Conservation (phyloP, 1,140 invertebrate genomes). For the Micrasema minimum region DNA sequence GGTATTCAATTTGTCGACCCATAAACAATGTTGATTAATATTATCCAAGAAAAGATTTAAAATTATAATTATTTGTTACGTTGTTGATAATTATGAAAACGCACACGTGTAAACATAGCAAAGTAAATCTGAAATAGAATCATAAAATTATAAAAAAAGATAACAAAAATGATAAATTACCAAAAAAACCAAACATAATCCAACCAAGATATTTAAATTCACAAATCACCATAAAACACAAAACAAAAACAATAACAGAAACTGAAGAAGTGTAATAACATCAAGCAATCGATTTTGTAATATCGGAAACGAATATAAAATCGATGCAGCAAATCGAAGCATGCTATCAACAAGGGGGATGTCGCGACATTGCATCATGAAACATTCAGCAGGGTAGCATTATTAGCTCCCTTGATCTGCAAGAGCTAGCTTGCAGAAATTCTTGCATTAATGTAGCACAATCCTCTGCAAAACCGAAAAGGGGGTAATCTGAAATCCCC, state of each 20-base stretch:
- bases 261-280: not conserved
- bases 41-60: not conserved
- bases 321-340: conserved; percentile 9
- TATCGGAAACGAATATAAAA: no score
- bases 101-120: no score
- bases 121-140: conserved; percentile 5
- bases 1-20: no score
- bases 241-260: not conserved
- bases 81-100: no score
- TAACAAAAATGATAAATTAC: not conserved
- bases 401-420: not conserved
- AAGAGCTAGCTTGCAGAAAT: conserved; percentile 8
- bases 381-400: not conserved
- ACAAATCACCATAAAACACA: conserved; percentile 13
- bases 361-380: conserved; percentile 25
- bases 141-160: conserved; percentile 1
- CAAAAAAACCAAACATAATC: conserved; percentile 1
- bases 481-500: not conserved
- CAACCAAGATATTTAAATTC: not conserved
- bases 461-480: not conserved
- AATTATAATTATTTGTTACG: not conserved
- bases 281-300: no score
- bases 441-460: conserved; percentile 9
- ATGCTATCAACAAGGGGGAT: conserved; percentile 15
- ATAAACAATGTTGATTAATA: no score